Evolutionary conservation across 1,140 invertebrate species (phyloP).

Genomic region (Drosophila setifemur): DNA sequence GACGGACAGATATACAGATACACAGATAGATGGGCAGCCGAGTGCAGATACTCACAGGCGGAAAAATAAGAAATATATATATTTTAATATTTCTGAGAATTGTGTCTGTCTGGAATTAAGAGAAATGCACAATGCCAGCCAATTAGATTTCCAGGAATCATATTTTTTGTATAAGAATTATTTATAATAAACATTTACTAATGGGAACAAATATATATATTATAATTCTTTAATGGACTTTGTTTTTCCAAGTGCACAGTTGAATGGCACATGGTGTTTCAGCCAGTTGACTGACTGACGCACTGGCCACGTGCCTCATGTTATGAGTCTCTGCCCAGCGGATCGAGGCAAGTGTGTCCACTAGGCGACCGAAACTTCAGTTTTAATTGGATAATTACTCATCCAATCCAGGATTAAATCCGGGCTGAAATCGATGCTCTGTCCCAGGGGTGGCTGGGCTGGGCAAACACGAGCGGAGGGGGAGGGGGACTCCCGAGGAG

Average conservation of each 20-base stretch:
- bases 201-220: background rate
- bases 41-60: background rate
- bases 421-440: slow-evolving; percentile 48
- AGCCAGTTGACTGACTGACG: slow-evolving; percentile 40
- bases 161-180: background rate
- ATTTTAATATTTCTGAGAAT: too few relatives aligned
- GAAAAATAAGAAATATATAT: background rate
- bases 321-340: slow-evolving; percentile 10
- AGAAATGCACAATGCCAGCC: too few relatives aligned
- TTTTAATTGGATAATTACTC: slow-evolving; percentile 79
- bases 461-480: background rate
- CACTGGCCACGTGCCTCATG: slow-evolving; percentile 46
- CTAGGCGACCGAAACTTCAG: slow-evolving; percentile 32
- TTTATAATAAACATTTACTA: background rate
- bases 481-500: background rate
- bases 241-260: slow-evolving; percentile 6
- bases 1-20: slow-evolving; percentile 4
- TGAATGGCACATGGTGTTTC: slow-evolving; percentile 29
- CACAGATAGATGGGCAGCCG: slow-evolving; percentile 5
- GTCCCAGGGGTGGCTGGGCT: background rate
- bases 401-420: slow-evolving; percentile 62
- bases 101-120: too few relatives aligned
- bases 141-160: background rate
- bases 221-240: background rate
- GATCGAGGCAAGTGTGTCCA: slow-evolving; percentile 14